A percentile compares a stretch with the other conserved stretches of the same genome.
Evolutionary conservation across 2,113 vertebrate species (phyloP).

Genomic region (Penelope pileata): DNA sequence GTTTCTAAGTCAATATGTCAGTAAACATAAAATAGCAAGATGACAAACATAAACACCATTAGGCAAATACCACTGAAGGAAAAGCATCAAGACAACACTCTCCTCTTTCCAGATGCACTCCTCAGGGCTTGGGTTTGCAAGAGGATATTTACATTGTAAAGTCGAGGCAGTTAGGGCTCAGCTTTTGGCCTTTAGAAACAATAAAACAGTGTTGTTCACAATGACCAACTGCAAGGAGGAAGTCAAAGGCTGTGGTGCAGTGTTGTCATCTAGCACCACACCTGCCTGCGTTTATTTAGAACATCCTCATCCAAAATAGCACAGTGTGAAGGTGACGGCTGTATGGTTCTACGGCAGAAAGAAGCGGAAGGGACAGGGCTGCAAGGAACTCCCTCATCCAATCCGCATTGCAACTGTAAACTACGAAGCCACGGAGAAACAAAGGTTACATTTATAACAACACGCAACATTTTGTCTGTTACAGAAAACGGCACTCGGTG

Average conservation of each 20-base stretch:
- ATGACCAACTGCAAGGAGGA: background rate
- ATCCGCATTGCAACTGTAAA: background rate
- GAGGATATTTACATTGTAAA: background rate
- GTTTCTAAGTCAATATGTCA: background rate
- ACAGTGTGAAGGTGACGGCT: too few species aligned
- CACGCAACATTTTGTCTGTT: background rate
- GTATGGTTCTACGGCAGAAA: fast-evolving
- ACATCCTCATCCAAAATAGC: background rate
- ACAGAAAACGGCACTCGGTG: background rate
- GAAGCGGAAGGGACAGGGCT: background rate
- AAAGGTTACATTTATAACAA: background rate
- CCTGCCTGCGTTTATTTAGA: background rate
- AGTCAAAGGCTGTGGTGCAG: background rate
- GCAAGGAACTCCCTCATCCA: background rate
- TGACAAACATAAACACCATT: background rate
- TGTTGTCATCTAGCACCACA: background rate
- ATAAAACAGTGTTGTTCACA: background rate
- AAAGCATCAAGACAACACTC: background rate
- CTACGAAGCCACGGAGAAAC: background rate
- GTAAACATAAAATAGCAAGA: background rate
- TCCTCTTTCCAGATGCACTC: background rate
- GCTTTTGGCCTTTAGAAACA: background rate
- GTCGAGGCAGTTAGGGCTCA: background rate
- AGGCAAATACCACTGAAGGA: background rate
- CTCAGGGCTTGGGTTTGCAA: background rate